Evolutionary conservation across 2,888 invertebrate species (phyloP).

Genomic region (Stramonita haemastoma): DNA sequence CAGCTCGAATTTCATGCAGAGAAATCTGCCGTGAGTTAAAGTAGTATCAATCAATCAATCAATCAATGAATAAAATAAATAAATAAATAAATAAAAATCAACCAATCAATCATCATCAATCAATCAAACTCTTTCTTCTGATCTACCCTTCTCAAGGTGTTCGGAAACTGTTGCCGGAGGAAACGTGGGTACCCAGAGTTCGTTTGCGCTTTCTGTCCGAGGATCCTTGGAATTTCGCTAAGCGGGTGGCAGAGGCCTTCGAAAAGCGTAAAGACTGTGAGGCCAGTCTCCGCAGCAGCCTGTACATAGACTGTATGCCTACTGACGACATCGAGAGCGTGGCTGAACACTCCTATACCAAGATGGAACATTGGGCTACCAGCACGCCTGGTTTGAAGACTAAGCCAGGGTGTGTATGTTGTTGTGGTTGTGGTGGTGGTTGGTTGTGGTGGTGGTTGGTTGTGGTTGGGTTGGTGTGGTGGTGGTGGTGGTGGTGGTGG

Average conservation of each 20-base stretch:
- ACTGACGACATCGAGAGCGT: constrained; percentile 82
- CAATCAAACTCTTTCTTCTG: neutral
- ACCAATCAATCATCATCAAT: too few species aligned
- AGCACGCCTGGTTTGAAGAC: constrained; percentile 66
- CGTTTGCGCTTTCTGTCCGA: constrained; percentile 89
- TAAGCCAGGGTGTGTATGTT: neutral
- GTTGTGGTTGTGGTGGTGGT: constrained; percentile 5
- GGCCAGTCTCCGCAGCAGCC: constrained; percentile 82
- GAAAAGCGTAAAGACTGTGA: constrained; percentile 72
- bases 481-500: too few species aligned
- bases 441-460: neutral
- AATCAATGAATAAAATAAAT: too few species aligned
- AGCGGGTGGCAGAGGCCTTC: constrained; percentile 84
- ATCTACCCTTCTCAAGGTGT: neutral
- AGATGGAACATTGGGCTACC: constrained; percentile 76
- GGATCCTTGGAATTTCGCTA: constrained; percentile 85
- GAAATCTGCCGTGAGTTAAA: too few species aligned
- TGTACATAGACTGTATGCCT: constrained; percentile 87
- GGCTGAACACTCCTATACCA: constrained; percentile 78
- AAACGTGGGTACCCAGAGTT: constrained; percentile 79
- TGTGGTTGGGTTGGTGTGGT: too few species aligned
- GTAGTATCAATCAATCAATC: too few species aligned
- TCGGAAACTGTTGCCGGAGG: constrained; percentile 51
- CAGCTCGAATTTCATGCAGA: too few species aligned
- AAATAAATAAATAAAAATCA: too few species aligned